A percentile compares a stretch with the other conserved stretches of the same genome.
Evolutionary conservation across 2,113 vertebrate species (phyloP).

Genomic region (Amphiprion ocellaris): DNA sequence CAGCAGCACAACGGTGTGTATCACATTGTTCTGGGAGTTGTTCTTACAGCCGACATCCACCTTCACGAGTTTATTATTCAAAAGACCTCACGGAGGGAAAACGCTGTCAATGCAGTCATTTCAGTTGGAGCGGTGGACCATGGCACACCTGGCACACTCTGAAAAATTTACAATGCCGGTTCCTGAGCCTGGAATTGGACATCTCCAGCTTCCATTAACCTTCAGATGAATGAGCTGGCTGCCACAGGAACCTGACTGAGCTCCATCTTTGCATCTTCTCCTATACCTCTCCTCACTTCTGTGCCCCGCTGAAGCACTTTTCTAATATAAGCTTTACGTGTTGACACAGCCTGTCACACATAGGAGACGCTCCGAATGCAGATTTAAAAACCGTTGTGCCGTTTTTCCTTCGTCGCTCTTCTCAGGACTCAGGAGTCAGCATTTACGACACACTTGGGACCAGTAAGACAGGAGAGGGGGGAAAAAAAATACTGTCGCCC

Average conservation of each 20-base stretch:
- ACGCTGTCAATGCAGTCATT: slow-evolving; percentile 59
- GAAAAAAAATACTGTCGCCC: not conserved
- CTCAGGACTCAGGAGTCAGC: not conserved
- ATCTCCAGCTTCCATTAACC: slow-evolving; percentile 61
- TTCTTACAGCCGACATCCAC: slow-evolving; percentile 16
- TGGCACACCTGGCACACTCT: slow-evolving; percentile 41
- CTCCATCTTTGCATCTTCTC: slow-evolving; percentile 9
- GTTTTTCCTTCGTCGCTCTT: not conserved
- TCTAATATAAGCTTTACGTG: slow-evolving; percentile 14
- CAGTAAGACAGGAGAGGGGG: not conserved
- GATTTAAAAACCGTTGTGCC: slow-evolving; percentile 21
- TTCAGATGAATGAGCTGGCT: slow-evolving; percentile 39
- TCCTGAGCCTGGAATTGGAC: slow-evolving; percentile 27
- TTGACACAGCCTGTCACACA: slow-evolving; percentile 13
- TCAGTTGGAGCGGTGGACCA: slow-evolving; percentile 36
- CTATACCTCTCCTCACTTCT: not conserved
- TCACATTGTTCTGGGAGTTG: slow-evolving; percentile 27
- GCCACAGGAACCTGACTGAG: slow-evolving; percentile 51
- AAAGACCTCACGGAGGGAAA: slow-evolving; percentile 46
- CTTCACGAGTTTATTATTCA: slow-evolving; percentile 25
- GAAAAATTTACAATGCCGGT: slow-evolving; percentile 50
- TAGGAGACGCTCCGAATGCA: slow-evolving; percentile 19
- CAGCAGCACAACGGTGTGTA: slow-evolving; percentile 4
- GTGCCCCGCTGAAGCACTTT: slow-evolving; percentile 1
- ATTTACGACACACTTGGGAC: not conserved